A percentile compares a stretch with the other conserved stretches of the same genome.
Evolutionary conservation across 2,797 vertebrate species (phyloP).

Genomic region (Rhodeus uyekii): DNA sequence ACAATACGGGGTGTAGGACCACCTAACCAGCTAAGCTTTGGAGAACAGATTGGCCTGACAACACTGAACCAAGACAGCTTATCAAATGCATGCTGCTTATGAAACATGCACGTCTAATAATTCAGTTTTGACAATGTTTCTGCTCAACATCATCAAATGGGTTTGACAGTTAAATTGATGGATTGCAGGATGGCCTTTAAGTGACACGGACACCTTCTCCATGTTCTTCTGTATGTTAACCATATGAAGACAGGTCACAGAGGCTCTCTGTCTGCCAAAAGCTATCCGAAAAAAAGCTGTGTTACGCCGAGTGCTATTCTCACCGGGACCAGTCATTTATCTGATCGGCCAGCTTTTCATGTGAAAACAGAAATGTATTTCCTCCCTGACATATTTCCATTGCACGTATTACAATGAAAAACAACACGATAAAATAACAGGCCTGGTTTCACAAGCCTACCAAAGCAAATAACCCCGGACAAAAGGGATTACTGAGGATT

Average conservation of each 20-base stretch:
- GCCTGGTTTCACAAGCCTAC: background rate
- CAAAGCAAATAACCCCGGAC: constrained; percentile 18
- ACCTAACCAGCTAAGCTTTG: constrained; percentile 62
- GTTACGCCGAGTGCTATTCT: constrained; percentile 10
- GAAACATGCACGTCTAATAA: background rate
- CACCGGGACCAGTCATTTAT: constrained; percentile 21
- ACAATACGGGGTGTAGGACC: constrained; percentile 72
- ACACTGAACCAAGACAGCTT: constrained; percentile 30
- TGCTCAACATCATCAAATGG: background rate
- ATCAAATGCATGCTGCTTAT: constrained; percentile 15
- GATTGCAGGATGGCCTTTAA: background rate
- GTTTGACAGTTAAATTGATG: background rate
- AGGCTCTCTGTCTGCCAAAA: constrained; percentile 32
- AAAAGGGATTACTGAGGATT: constrained; percentile 72
- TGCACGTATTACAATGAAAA: background rate
- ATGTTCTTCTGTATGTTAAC: constrained; percentile 21
- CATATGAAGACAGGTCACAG: constrained; percentile 27
- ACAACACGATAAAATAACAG: constrained; percentile 20
- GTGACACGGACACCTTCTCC: background rate
- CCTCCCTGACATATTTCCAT: constrained; percentile 22
- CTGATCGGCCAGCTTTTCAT: constrained; percentile 13
- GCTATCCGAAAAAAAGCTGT: background rate
- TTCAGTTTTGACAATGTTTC: background rate
- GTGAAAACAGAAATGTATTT: constrained; percentile 36
- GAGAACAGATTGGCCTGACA: constrained; percentile 47